A percentile compares a stretch with the other conserved stretches of the same genome.
phyloP scores from a whole-genome alignment of 2,797 vertebrate genomes.

The Merluccius polli region DNA sequence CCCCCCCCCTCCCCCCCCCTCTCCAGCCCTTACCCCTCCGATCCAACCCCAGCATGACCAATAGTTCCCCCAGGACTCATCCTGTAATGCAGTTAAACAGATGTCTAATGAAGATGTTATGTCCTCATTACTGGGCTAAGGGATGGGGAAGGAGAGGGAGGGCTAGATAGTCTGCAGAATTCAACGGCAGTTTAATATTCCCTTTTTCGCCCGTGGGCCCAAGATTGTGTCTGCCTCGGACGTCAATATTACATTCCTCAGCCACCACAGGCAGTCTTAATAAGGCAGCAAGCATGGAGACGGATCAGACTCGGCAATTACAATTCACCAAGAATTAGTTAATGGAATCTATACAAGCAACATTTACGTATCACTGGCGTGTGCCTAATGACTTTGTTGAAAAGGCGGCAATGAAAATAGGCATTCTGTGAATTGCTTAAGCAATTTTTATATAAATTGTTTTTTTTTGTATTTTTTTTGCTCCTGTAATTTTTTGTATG shows the following conservation, averaged over 20 bases:
- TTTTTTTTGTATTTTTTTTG: constrained; percentile 56
- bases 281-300: constrained; percentile 72
- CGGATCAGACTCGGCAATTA: constrained; percentile 78
- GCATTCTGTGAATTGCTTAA: constrained; percentile 73
- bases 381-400: constrained; percentile 77
- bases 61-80: constrained; percentile 74
- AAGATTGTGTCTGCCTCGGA: constrained; percentile 80
- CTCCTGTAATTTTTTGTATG: constrained; percentile 60
- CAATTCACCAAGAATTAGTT: constrained; percentile 77
- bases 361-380: constrained; percentile 73
- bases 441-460: constrained; percentile 68
- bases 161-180: constrained; percentile 69
- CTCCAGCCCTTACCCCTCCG: constrained; percentile 16
- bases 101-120: constrained; percentile 83
- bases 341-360: constrained; percentile 75
- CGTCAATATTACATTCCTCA: constrained; percentile 79
- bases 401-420: constrained; percentile 70
- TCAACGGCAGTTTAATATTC: constrained; percentile 77
- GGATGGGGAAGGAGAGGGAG: constrained; percentile 61
- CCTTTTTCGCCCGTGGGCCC: constrained; percentile 72
- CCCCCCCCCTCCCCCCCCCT: constrained; percentile 29
- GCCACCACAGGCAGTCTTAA: constrained; percentile 78
- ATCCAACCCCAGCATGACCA: constrained; percentile 72
- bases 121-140: constrained; percentile 78
- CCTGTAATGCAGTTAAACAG: constrained; percentile 79